phyloP scores from a whole-genome alignment of 2,797 vertebrate genomes.

The Zalophus californianus region DNA sequence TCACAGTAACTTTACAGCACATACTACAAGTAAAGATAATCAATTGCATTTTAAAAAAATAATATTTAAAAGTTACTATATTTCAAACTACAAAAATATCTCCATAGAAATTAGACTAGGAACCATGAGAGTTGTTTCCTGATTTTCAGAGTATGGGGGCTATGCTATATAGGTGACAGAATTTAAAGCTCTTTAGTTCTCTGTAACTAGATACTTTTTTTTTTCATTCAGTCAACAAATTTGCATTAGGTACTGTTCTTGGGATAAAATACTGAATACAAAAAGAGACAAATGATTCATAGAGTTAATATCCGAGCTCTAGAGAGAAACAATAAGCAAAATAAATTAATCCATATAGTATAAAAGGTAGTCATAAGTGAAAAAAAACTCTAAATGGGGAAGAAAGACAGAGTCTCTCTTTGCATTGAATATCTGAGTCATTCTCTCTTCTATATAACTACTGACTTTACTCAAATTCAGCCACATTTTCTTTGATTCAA shows the following conservation, averaged over 20 bases:
- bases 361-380: not conserved
- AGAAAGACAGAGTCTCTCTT: not conserved
- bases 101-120: not conserved
- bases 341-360: not conserved
- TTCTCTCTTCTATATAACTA: not conserved
- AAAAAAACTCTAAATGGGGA: not conserved
- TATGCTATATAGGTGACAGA: not conserved
- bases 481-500: not conserved
- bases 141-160: not conserved
- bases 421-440: not conserved
- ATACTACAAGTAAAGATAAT: not conserved
- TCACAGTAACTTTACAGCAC: not conserved
- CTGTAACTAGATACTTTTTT: not conserved
- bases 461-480: not conserved
- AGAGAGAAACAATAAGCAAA: not conserved
- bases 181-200: not conserved
- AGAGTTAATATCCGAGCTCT: not conserved
- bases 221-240: not conserved
- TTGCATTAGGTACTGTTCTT: not conserved
- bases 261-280: not conserved
- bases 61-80: not conserved
- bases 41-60: not conserved
- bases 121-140: not conserved
- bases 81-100: not conserved
- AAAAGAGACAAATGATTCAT: not conserved